These are phyloP conservation scores for Sinocyclocheilus rhinocerous DNA, from an alignment of 2,113 vertebrate genomes.

Conservation along the genomic window DNA sequence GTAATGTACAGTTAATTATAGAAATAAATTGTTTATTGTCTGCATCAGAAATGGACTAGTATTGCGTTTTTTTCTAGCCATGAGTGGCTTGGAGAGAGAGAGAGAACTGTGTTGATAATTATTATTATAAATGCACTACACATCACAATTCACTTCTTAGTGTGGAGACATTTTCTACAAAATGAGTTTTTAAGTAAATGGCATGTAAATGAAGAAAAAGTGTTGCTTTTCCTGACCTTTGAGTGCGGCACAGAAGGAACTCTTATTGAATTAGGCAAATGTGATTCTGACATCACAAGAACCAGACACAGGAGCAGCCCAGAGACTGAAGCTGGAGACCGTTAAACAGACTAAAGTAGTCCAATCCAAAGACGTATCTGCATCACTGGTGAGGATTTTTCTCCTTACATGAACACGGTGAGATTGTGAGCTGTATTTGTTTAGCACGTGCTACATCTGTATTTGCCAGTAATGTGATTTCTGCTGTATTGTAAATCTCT, in stretches of 20 bases:
- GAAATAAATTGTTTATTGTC: constrained; percentile 80
- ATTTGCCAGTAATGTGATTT: neutral
- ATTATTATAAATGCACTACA: neutral
- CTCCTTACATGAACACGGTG: constrained; percentile 6
- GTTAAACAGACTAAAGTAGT: neutral
- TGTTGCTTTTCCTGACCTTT: neutral
- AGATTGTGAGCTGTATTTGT: neutral
- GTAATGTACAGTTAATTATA: constrained; percentile 84
- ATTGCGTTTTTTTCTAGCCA: neutral
- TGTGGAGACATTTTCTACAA: neutral
- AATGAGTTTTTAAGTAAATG: neutral
- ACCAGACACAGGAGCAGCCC: constrained; percentile 38
- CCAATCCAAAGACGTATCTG: neutral
- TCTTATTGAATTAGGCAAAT: constrained; percentile 76
- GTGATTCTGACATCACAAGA: constrained; percentile 66
- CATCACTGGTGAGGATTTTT: neutral
- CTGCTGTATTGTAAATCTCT: neutral
- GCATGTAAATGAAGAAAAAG: neutral
- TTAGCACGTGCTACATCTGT: neutral
- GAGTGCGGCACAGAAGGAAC: constrained; percentile 16
- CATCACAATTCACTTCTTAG: neutral
- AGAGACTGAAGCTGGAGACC: neutral
- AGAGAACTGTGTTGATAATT: neutral
- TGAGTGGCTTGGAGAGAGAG: neutral
- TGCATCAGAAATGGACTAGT: constrained; percentile 54